phyloP scores from a whole-genome alignment of 2,888 invertebrate genomes.

The Melanotus villosus region DNA sequence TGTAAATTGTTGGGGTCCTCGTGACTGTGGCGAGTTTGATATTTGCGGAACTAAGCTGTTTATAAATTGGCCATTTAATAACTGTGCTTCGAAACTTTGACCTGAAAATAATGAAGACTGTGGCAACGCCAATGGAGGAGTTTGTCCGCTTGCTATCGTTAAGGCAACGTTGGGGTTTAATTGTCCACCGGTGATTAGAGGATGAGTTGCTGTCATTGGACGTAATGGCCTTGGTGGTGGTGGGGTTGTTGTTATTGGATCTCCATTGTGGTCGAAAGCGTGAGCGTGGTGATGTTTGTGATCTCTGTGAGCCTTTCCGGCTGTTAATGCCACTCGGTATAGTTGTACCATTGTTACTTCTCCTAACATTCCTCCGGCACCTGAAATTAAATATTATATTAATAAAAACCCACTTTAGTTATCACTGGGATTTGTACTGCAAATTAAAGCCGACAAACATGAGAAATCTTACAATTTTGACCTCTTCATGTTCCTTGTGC shows the following conservation, averaged over 20 bases:
- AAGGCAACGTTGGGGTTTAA: slow-evolving; percentile 73
- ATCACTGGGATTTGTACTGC: too few species aligned
- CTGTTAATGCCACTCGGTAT: slow-evolving; percentile 85
- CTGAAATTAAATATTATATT: slow-evolving; percentile 63
- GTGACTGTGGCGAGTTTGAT: slow-evolving; percentile 43
- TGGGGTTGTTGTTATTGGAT: slow-evolving; percentile 73
- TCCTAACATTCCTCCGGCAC: slow-evolving; percentile 77
- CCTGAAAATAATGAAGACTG: slow-evolving; percentile 71
- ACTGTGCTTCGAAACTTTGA: slow-evolving; percentile 72
- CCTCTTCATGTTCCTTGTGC: too few species aligned
- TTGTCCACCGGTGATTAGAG: slow-evolving; percentile 75
- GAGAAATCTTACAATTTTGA: too few species aligned
- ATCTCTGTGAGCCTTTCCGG: slow-evolving; percentile 89
- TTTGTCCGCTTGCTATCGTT: slow-evolving; percentile 66
- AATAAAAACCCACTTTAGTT: too few species aligned
- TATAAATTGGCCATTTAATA: slow-evolving; percentile 77
- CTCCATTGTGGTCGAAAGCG: slow-evolving; percentile 82
- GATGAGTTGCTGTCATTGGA: slow-evolving; percentile 70
- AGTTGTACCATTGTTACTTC: slow-evolving; percentile 87
- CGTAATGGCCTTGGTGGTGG: slow-evolving; percentile 73
- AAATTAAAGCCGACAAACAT: too few species aligned
- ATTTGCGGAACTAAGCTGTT: slow-evolving; percentile 57
- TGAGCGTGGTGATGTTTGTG: slow-evolving; percentile 91
- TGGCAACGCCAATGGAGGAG: slow-evolving; percentile 53
- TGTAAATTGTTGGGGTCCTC: slow-evolving; percentile 44